These are phyloP conservation scores for Laupala kohalensis DNA, from an alignment of 1,140 invertebrate genomes.

Conservation along the genomic window DNA sequence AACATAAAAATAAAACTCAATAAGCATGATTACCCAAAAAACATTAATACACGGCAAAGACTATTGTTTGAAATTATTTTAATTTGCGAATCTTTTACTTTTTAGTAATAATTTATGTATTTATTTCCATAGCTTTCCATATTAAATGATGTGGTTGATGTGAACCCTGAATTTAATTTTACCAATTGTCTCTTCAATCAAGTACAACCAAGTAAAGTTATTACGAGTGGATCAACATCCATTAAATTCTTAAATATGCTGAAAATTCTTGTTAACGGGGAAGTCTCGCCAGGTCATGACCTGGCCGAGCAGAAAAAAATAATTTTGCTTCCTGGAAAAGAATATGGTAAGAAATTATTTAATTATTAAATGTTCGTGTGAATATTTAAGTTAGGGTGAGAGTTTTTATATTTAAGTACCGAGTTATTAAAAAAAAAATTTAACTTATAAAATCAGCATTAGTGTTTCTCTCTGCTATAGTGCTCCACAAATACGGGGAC, in stretches of 20 bases:
- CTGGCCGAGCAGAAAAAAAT: constrained; percentile 20
- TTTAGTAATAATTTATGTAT: not conserved
- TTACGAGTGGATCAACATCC: not conserved
- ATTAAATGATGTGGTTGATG: constrained; percentile 45
- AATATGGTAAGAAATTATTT: constrained; percentile 34
- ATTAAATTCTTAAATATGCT: constrained; percentile 25
- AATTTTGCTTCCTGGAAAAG: constrained; percentile 36
- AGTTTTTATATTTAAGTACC: too few species aligned
- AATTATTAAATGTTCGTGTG: too few species aligned
- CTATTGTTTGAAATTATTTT: too few species aligned
- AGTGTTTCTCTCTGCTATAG: too few species aligned
- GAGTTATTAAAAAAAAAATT: too few species aligned
- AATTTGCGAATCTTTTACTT: not conserved
- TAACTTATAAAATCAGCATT: too few species aligned
- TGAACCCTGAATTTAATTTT: constrained; percentile 39
- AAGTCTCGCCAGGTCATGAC: constrained; percentile 4
- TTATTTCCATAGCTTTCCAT: constrained; percentile 35
- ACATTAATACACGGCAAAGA: too few species aligned
- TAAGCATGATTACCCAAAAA: too few species aligned
- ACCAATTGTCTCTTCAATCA: constrained; percentile 45
- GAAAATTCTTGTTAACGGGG: constrained; percentile 18
- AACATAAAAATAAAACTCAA: too few species aligned
- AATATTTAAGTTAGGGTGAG: too few species aligned
- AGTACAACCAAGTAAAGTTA: constrained; percentile 38
- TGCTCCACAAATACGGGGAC: too few species aligned